These are phyloP conservation scores for Chrysoperla carnea DNA, from an alignment of 1,140 invertebrate genomes.

Conservation along the genomic window DNA sequence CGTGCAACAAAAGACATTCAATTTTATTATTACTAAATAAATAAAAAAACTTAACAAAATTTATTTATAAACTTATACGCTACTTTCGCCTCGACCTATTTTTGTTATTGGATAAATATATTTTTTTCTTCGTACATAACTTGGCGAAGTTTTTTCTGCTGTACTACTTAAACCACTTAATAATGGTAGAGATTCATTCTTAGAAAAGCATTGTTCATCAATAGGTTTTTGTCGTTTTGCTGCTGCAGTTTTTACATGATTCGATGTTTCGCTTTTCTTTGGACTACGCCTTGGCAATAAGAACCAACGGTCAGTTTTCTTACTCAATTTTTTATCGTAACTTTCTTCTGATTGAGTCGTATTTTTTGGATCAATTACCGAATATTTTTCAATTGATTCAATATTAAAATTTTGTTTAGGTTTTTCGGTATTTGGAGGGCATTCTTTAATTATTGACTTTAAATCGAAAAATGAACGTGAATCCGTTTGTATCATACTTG, in stretches of 20 bases:
- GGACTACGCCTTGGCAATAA: slow-evolving; percentile 8
- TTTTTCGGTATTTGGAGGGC: background rate
- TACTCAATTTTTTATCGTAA: slow-evolving; percentile 1
- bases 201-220: slow-evolving; percentile 18
- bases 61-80: slow-evolving; percentile 20
- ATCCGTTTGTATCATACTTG: background rate
- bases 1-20: too few relatives aligned
- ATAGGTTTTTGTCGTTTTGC: slow-evolving; percentile 23
- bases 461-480: slow-evolving; percentile 1
- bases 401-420: background rate
- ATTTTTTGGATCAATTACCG: slow-evolving; percentile 4
- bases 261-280: slow-evolving; percentile 8
- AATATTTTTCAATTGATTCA: background rate
- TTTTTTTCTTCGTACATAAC: slow-evolving; percentile 36
- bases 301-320: slow-evolving; percentile 10
- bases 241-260: slow-evolving; percentile 8
- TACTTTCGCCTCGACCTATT: slow-evolving; percentile 31
- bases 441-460: slow-evolving; percentile 5
- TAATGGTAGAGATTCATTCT: slow-evolving; percentile 33
- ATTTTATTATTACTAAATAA: too few relatives aligned
- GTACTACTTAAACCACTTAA: slow-evolving; percentile 28
- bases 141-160: slow-evolving; percentile 29
- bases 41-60: too few relatives aligned
- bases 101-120: slow-evolving; percentile 34
- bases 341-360: slow-evolving; percentile 4